These are phyloP conservation scores for Dasypolia templi DNA, from an alignment of 2,888 invertebrate genomes.

Conservation along the genomic window DNA sequence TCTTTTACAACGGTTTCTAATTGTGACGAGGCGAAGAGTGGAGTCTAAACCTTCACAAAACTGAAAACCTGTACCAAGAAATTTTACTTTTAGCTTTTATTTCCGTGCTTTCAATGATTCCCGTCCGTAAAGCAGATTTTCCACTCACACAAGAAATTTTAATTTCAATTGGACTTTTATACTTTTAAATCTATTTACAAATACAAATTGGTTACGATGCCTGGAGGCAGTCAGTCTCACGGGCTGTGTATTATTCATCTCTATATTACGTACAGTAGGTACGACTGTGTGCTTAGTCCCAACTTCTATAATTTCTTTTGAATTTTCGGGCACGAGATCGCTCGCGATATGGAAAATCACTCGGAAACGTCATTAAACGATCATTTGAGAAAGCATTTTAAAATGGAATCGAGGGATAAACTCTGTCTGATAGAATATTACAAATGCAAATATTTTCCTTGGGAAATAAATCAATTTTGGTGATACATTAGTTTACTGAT, in stretches of 20 bases:
- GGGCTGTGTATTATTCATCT: slow-evolving; percentile 7
- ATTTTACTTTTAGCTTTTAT: background rate
- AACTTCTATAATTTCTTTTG: slow-evolving; percentile 3
- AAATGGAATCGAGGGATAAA: slow-evolving; percentile 25
- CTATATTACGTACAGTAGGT: background rate
- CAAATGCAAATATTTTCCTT: slow-evolving; percentile 17
- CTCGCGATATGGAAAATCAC: slow-evolving; percentile 2
- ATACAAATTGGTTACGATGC: slow-evolving; percentile 15
- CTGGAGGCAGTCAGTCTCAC: slow-evolving; percentile 15
- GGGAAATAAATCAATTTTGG: background rate
- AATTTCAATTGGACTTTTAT: slow-evolving; percentile 1
- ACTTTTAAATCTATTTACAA: slow-evolving; percentile 23
- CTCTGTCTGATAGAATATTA: slow-evolving; percentile 41
- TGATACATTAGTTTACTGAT: background rate
- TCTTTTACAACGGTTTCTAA: background rate
- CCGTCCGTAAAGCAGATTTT: background rate
- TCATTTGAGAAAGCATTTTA: slow-evolving; percentile 30
- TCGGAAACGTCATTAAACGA: slow-evolving; percentile 4
- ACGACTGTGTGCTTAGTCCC: background rate
- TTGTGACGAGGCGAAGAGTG: background rate
- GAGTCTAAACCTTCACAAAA: too few species aligned
- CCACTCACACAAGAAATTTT: slow-evolving; percentile 1
- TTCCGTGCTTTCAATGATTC: background rate
- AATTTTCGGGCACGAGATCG: slow-evolving; percentile 25
- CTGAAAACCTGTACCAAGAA: background rate